Percentiles rank a stretch among this genome's conserved stretches.
Evolutionary conservation across 1,140 invertebrate genomes (phyloP).

Genomic region (Druon quercuslanigerum): DNA sequence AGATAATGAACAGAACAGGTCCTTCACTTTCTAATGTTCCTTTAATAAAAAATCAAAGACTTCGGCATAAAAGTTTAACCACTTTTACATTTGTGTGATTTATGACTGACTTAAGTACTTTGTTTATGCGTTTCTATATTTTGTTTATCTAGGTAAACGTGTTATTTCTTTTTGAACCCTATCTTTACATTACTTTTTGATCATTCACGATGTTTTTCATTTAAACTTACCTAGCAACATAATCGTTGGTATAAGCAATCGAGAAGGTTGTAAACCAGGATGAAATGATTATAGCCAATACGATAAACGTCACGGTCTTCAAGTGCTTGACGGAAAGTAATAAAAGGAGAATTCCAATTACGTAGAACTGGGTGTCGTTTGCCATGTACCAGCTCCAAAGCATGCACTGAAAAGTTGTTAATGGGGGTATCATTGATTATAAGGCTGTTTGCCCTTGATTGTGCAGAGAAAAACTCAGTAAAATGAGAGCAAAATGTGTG

Average conservation of each 20-base stretch:
- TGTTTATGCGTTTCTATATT: no score
- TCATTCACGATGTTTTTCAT: neutral
- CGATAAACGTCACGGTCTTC: slow-evolving; percentile 56
- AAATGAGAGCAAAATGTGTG: no score
- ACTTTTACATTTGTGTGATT: no score
- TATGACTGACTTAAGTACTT: no score
- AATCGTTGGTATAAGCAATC: slow-evolving; percentile 84
- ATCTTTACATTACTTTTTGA: neutral
- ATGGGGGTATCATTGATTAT: slow-evolving; percentile 38
- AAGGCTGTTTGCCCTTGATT: neutral
- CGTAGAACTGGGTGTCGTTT: slow-evolving; percentile 93
- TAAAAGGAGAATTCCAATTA: slow-evolving; percentile 83
- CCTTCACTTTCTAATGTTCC: no score
- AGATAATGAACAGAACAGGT: no score
- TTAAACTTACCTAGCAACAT: slow-evolving; percentile 80
- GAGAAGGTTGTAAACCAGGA: slow-evolving; percentile 86
- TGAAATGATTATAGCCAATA: slow-evolving; percentile 79
- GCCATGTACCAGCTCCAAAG: slow-evolving; percentile 94
- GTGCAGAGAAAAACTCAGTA: no score
- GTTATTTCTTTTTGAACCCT: no score
- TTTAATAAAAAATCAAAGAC: no score
- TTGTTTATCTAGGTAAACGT: no score
- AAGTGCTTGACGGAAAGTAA: slow-evolving; percentile 85
- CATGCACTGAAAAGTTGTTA: slow-evolving; percentile 81
- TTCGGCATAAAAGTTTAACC: no score